These are phyloP conservation scores for Gryon sp. DNA, from an alignment of 1,140 invertebrate genomes.

Conservation along the genomic window DNA sequence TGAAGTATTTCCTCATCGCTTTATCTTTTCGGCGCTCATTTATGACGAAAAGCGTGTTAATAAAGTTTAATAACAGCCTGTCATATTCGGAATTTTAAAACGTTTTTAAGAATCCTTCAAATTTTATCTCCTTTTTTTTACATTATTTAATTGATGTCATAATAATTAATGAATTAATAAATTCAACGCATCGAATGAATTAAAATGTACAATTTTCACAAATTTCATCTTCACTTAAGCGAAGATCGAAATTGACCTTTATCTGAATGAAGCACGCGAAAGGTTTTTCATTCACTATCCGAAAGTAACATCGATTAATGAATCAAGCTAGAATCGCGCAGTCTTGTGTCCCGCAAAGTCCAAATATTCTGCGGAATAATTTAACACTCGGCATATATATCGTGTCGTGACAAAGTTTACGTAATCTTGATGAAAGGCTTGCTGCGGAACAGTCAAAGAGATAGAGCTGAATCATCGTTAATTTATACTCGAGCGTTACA, in stretches of 20 bases:
- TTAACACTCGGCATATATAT: slow-evolving; percentile 22
- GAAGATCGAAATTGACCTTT: slow-evolving; percentile 14
- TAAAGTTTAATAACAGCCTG: slow-evolving; percentile 35
- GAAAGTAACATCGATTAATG: slow-evolving; percentile 12
- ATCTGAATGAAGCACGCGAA: slow-evolving; percentile 1
- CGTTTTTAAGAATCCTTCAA: neutral
- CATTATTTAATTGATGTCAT: neutral
- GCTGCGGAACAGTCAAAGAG: slow-evolving; percentile 37
- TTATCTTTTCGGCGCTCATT: neutral
- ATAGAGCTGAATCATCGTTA: slow-evolving; percentile 44
- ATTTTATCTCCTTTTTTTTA: neutral
- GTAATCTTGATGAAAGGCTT: slow-evolving; percentile 37
- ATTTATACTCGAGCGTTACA: slow-evolving; percentile 51
- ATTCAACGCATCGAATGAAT: too few relatives aligned
- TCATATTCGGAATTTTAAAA: slow-evolving; percentile 34
- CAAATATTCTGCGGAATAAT: slow-evolving; percentile 47
- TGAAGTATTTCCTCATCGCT: neutral
- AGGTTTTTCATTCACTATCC: slow-evolving; percentile 27
- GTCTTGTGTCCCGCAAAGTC: slow-evolving; percentile 11
- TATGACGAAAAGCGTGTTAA: slow-evolving; percentile 12
- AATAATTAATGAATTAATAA: too few relatives aligned
- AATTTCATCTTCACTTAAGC: neutral
- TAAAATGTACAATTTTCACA: too few relatives aligned
- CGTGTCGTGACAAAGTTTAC: slow-evolving; percentile 43
- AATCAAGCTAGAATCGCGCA: slow-evolving; percentile 14